Base-by-base conservation (phyloP, 2,113 vertebrate genomes). In the Acrocephalus kingi region DNA sequence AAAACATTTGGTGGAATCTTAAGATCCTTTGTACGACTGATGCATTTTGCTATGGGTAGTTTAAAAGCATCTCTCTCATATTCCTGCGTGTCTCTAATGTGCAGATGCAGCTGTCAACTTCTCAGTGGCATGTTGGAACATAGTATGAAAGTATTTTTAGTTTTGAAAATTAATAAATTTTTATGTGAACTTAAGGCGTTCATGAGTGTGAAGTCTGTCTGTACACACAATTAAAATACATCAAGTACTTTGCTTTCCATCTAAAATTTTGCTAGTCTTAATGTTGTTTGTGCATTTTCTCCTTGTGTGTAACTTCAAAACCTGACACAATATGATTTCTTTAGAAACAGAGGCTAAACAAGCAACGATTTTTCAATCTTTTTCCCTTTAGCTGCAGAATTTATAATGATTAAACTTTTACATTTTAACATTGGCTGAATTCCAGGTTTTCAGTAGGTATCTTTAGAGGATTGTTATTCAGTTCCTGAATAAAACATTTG, bases 1-100 rank as follows among this genome's bases (percentile, higher is more conserved):
- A 94, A 96, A 88, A 4, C 67, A 59, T 82, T 93, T 73, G 71
- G 66, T 81, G 54, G 24, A 89, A 58, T 93, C 33, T 90, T 90
- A 55, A 24, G 41, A 75, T 72, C 45, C 69, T 93, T 77, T 94
- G 61, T 94, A 52, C 10, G 3, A 54, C 71, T 69, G 80, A 68
- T 78, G 24, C 25, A 19, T 93, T 94, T 95, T 86, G 49, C 72
- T 78, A 9, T 48, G 55, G 63, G 37, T 67, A 24, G 33, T 84
- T 96, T 77, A 85, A 52, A 92, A 95, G 33, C 54, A 28, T 39
- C 21, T 66, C 56, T 84, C 46, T 56, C 24, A 1, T 79, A 23
- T 19, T 75, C 55, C 62, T 73, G 18, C 19, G 12, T 83, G 43
- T 72, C 54, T 69, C 37, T 89, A 77, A 68, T 27, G 41, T 91